Percentiles rank a stretch among this genome's conserved stretches.
Conservation (phyloP, 2,113 vertebrate genomes). For the Cichladusa arquata region DNA sequence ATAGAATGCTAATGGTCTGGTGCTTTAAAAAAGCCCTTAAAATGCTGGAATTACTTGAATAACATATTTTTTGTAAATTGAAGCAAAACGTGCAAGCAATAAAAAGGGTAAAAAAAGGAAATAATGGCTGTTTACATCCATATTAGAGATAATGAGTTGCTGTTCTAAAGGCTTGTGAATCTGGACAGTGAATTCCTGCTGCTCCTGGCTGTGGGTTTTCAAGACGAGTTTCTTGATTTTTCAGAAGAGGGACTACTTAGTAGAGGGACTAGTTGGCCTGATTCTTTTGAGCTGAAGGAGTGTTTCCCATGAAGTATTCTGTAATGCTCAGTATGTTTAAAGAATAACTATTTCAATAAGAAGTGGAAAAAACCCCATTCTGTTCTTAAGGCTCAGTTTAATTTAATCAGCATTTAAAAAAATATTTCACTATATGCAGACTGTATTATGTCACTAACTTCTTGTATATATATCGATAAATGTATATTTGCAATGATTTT, state of each 20-base stretch:
- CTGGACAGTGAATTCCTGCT: not conserved
- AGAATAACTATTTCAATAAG: not conserved
- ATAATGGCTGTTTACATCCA: not conserved
- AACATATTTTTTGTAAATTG: not conserved
- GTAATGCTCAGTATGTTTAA: not conserved
- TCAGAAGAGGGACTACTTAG: not conserved
- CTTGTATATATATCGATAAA: not conserved
- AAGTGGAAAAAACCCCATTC: fast-evolving
- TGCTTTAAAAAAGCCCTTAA: not conserved
- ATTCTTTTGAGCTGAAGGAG: not conserved
- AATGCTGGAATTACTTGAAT: not conserved
- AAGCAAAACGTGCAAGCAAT: not conserved
- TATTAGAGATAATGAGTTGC: not conserved
- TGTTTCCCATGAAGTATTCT: not conserved
- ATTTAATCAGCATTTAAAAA: not conserved
- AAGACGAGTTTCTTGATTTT: not conserved
- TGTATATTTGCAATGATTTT: not conserved
- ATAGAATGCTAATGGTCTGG: not conserved
- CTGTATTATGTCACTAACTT: not conserved
- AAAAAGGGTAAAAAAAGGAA: not conserved
- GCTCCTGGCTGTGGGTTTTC: not conserved
- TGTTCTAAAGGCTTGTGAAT: not conserved
- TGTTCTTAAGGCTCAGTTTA: not conserved
- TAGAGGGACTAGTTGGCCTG: not conserved
- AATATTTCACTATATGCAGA: not conserved